Conservation (phyloP, 64 coral and sea anemone species). For the Acropora tenuis region DNA sequence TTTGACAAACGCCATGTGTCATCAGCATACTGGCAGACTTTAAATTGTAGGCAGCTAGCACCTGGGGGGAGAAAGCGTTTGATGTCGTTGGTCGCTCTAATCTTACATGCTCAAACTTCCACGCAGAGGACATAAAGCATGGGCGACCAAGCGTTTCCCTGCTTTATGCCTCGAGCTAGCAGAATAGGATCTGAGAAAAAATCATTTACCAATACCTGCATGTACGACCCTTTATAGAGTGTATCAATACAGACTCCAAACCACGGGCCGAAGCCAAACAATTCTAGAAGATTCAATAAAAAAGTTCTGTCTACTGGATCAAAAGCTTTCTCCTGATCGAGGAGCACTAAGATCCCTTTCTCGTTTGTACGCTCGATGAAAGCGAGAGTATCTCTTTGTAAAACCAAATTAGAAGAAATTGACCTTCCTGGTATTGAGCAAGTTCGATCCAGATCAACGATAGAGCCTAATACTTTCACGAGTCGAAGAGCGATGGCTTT, state of each 20-base stretch:
- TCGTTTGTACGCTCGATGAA: background rate
- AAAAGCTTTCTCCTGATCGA: conserved; percentile 40
- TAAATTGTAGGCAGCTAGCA: too few species aligned
- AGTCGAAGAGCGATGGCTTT: background rate
- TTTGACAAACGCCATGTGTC: too few species aligned
- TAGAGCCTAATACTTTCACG: background rate
- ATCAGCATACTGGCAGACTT: too few species aligned
- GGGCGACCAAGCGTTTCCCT: background rate
- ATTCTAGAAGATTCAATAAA: background rate
- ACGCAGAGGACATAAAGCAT: background rate
- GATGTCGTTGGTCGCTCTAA: background rate
- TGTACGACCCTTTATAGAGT: background rate
- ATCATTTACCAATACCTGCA: background rate
- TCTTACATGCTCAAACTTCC: background rate
- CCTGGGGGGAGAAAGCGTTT: too few species aligned
- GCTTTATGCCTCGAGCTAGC: background rate
- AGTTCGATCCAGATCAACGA: background rate
- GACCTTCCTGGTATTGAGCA: background rate
- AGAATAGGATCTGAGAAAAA: background rate
- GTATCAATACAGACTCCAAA: too few species aligned
- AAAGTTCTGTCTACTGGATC: background rate
- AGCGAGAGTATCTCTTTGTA: background rate
- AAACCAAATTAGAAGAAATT: background rate
- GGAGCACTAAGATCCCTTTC: background rate
- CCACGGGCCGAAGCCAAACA: background rate